Percentiles rank a stretch among this genome's conserved stretches.
Conservation (phyloP, 2,797 vertebrate genomes). For the Phrynocephalus forsythii region DNA sequence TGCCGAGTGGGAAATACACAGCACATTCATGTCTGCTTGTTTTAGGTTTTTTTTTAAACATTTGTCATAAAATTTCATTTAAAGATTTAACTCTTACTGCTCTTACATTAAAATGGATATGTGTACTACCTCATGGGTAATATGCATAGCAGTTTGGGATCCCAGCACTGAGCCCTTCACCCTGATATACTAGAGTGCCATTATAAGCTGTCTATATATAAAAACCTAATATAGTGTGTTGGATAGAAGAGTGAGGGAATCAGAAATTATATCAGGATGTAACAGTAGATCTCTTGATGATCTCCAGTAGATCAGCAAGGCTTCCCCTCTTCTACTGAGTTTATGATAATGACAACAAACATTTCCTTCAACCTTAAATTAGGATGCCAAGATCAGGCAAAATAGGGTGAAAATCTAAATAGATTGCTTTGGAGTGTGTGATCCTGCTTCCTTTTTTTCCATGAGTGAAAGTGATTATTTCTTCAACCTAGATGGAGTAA, state of each 20-base stretch:
- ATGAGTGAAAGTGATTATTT: too few relatives aligned
- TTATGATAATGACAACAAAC: background rate
- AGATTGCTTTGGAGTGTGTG: too few relatives aligned
- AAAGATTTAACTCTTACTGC: too few relatives aligned
- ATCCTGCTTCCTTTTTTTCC: too few relatives aligned
- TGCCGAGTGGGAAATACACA: background rate
- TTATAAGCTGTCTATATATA: background rate
- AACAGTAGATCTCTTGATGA: background rate
- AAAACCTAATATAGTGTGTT: background rate
- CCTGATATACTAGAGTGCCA: too few relatives aligned
- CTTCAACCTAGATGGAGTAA: too few relatives aligned
- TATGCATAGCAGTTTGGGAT: too few relatives aligned
- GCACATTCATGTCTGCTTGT: background rate
- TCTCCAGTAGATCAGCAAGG: background rate
- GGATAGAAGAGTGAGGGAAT: background rate
- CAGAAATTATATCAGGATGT: background rate
- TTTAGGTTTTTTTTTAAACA: constrained; percentile 6
- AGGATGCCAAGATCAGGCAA: background rate
- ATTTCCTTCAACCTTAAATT: background rate
- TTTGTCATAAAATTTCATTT: background rate
- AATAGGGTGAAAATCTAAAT: background rate
- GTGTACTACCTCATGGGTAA: too few relatives aligned
- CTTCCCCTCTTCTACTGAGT: background rate
- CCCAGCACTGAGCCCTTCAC: too few relatives aligned
- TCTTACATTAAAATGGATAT: too few relatives aligned